These are phyloP conservation scores for Geococcyx californianus DNA, from an alignment of 2,113 vertebrate species.

Conservation along the genomic window DNA sequence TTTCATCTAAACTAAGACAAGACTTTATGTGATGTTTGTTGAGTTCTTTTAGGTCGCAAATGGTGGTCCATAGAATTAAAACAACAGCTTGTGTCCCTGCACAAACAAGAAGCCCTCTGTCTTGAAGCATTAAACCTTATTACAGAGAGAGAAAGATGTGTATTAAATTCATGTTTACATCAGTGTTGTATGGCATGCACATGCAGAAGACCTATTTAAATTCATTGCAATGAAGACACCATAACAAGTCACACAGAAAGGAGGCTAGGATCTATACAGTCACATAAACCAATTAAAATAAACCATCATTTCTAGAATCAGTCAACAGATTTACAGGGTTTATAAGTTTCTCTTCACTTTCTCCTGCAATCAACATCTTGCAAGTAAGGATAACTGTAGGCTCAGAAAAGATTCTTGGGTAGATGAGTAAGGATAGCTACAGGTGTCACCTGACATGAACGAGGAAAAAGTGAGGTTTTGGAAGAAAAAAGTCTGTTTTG, in stretches of 20 bases:
- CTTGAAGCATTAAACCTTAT: background rate
- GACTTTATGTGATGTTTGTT: rapidly evolving
- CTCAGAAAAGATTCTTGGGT: background rate
- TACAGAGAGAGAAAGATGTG: background rate
- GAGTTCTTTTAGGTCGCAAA: background rate
- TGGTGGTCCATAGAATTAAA: background rate
- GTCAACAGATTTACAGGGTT: background rate
- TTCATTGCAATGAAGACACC: background rate
- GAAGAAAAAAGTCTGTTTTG: background rate
- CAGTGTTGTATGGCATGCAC: rapidly evolving
- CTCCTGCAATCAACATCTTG: background rate
- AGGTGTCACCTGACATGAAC: background rate
- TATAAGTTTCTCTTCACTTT: background rate
- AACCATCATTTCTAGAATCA: background rate
- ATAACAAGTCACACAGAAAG: background rate
- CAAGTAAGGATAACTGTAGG: background rate
- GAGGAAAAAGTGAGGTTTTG: background rate
- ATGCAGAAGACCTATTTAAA: background rate
- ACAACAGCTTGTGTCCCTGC: background rate
- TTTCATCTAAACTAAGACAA: too few species aligned
- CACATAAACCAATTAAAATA: background rate
- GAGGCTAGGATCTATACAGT: background rate
- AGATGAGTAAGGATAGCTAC: background rate
- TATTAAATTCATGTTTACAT: background rate
- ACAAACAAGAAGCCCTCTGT: background rate